phyloP scores from a whole-genome alignment of 2,888 invertebrate genomes.

The Pristionchus maxplancki region DNA sequence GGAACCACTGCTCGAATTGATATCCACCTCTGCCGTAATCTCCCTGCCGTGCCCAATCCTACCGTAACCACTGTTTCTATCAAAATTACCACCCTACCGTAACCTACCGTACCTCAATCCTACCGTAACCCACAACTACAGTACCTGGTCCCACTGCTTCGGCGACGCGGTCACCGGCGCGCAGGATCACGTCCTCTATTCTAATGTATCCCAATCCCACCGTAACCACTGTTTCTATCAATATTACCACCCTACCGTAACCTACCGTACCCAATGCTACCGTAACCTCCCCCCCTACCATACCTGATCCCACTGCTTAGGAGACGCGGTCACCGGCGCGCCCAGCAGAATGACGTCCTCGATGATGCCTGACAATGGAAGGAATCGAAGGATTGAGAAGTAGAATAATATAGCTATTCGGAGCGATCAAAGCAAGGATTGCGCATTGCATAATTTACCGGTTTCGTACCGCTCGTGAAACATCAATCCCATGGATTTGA shows the following conservation, averaged over 20 bases:
- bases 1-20: too few relatives aligned
- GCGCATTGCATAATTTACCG: too few relatives aligned
- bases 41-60: background rate
- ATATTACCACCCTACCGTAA: background rate
- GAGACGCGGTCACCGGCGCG: slow-evolving; percentile 83
- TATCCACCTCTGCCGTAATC: too few relatives aligned
- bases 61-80: too few relatives aligned
- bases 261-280: background rate
- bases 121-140: background rate
- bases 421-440: too few relatives aligned
- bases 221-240: too few relatives aligned
- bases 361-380: slow-evolving; percentile 81
- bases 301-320: slow-evolving; percentile 80
- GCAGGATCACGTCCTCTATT: slow-evolving; percentile 71
- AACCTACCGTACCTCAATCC: background rate
- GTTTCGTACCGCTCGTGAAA: background rate
- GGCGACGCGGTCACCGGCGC: slow-evolving; percentile 83
- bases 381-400: too few relatives aligned
- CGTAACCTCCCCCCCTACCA: background rate
- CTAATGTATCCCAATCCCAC: background rate
- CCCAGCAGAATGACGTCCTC: slow-evolving; percentile 84
- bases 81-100: background rate
- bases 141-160: slow-evolving; percentile 80
- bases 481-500: too few relatives aligned
- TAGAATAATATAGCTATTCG: too few relatives aligned